phyloP scores from a whole-genome alignment of 2,113 vertebrate species.

The Grallaria varia region DNA sequence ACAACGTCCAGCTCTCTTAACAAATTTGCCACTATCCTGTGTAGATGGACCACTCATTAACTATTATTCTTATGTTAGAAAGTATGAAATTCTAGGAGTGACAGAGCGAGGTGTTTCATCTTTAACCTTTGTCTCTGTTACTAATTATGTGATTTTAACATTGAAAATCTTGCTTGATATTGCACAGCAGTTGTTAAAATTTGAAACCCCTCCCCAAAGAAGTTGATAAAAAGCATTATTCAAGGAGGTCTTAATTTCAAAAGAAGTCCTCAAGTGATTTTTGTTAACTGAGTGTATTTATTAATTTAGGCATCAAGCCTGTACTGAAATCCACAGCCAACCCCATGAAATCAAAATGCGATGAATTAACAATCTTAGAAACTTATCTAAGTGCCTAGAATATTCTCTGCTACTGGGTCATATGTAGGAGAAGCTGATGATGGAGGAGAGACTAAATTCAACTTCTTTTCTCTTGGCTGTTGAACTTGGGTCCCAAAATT shows the following conservation, averaged over 20 bases:
- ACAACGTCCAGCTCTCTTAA: not conserved
- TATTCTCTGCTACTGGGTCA: not conserved
- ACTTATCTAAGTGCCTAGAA: not conserved
- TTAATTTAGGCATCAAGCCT: not conserved
- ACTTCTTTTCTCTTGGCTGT: not conserved
- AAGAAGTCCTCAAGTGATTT: not conserved
- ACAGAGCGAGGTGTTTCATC: not conserved
- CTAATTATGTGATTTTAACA: not conserved
- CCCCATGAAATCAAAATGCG: not conserved
- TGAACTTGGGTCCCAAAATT: not conserved
- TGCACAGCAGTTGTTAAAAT: not conserved
- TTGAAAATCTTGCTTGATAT: not conserved
- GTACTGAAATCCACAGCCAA: not conserved
- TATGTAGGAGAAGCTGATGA: not conserved
- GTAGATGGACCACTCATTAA: not conserved
- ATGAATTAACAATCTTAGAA: not conserved
- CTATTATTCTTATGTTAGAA: not conserved
- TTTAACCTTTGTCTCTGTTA: not conserved
- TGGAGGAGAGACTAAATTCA: not conserved
- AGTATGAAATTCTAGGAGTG: not conserved
- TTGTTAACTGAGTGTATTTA: not conserved
- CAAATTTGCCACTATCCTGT: not conserved
- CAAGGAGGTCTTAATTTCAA: not conserved
- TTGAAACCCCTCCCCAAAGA: not conserved
- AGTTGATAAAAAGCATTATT: not conserved